Evolutionary conservation across 1,140 invertebrate species (phyloP), one percentile per base, ranked within the genome.

Genomic region (Drosophila bocqueti): DNA sequence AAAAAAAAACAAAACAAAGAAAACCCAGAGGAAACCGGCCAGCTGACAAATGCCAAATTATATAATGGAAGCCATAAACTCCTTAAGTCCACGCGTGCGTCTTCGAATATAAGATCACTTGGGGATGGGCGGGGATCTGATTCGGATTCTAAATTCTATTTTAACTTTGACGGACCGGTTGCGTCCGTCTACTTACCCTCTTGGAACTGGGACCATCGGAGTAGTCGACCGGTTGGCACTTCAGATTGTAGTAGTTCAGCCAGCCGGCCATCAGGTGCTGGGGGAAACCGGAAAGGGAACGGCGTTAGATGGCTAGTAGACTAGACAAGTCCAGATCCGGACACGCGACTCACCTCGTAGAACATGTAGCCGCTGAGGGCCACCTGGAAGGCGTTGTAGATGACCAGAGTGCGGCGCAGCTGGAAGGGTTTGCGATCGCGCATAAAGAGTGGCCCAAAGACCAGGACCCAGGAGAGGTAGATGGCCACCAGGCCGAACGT

Each of bases 201-300:
- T 96, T 94, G 49, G 97, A 96, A 93, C 96, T 95, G 49, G 95
- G 96, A 92, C 96, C 96, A 81, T 96, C 94, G 11, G 96, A 97
- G 93, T 99, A 99, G 92, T 98, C 97, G 8, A 99, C 97, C 7
- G 97, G 97, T 94, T 99, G 97, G 93, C 98, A 99, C 77, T 96
- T 96, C 91, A 97, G 96, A 93, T 97, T 98, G 94, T 99, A 99
- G 83, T 97, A 96, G 93, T 96, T 94, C 93, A 97, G 94, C 97
- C 97, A 97, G 68, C 97, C 97, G 15, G 96, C 96, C 95, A 96
- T 96, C 77, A 97, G 93, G 91, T 97, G 97, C 97, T 97, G 94
- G 38, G 21, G 24, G 49, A n/a, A 60, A 47, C 54, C 43, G 54
- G 26, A 49, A 64, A 18, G 24, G 46, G n/a, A 11, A 11, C 15